phyloP scores from a whole-genome alignment of 1,140 invertebrate species.

The Procambarus clarkii region DNA sequence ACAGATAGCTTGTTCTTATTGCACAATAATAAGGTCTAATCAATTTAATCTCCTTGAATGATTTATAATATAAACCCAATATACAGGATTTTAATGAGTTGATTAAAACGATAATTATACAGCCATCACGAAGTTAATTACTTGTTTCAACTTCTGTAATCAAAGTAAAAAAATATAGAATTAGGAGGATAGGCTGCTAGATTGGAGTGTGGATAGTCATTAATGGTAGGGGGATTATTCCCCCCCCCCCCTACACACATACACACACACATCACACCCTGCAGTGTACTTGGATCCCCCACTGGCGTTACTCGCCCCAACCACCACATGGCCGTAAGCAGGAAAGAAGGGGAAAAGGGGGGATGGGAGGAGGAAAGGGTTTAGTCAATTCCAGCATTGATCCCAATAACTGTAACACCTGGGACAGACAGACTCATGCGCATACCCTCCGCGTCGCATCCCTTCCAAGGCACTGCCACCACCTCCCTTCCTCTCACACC shows the following conservation, averaged over 20 bases:
- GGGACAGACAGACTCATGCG: not conserved
- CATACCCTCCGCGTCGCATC: not conserved
- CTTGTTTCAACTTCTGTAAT: not conserved
- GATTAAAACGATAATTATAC: too few species aligned
- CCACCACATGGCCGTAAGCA: slow-evolving; percentile 11
- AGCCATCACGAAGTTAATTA: too few species aligned
- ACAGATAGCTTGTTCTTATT: too few species aligned
- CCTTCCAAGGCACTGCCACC: not conserved
- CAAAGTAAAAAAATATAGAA: not conserved
- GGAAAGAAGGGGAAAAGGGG: not conserved
- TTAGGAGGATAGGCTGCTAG: not conserved
- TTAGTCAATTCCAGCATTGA: slow-evolving; percentile 20
- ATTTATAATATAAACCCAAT: too few species aligned
- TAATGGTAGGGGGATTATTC: not conserved
- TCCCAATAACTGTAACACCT: not conserved
- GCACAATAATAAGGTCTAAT: too few species aligned
- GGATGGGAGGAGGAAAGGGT: not conserved
- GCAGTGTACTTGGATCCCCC: not conserved
- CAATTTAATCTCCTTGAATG: too few species aligned
- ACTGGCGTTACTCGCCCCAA: not conserved
- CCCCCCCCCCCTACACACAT: not conserved
- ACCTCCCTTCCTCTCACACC: not conserved
- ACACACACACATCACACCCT: not conserved
- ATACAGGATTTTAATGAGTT: too few species aligned
- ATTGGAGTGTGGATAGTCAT: not conserved